Evolutionary conservation across 1,140 invertebrate species (phyloP), one percentile per base, ranked within the genome.

Genomic region (Pseudomyrmex pallidus): DNA sequence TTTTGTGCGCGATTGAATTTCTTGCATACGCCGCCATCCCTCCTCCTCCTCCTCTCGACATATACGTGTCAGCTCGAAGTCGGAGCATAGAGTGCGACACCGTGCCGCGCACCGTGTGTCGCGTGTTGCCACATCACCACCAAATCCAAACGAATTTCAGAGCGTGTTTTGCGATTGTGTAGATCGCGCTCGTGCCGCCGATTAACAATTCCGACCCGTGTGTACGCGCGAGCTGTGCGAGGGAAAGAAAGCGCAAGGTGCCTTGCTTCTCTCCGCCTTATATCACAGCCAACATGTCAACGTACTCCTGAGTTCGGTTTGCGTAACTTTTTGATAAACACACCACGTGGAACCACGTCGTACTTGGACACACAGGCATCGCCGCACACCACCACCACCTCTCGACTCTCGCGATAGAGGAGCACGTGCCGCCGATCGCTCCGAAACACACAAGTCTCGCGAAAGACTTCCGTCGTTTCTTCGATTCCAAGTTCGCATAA

Each of bases 91-190:
- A 90, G 90, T 44, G 90, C 90, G 87, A 85, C 87, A 85, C 67
- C 70, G 66, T 80, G 73, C 63, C 59, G 85, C 62, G 86, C 82
- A 82, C 85, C 86, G 87, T 86, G 89, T 93, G 92, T 91, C 90
- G 92, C 92, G 92, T 93, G 92, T 93, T 93, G 92, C 92, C 92
- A 93, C 92, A 93, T 93, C 92, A 93, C 87, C 92, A 93, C 88
- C 76, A 85, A 89, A 87, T 89, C 86, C 87, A 88, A 91, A 89
- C 68, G 73, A 89, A 70, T 50, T 90, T 89, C 88, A 85, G 74
- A 82, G 83, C 87, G 90, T 91, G 89, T 91, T 88, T 61, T 67
- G 35, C 84, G 80, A 35, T 35, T 35, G 87, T 89, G 90, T 92
- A 93, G 92, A 90, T 92, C 82, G 91, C 91, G 91, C 91, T 91